Conservation (phyloP, 2,888 invertebrate species). For the Onchidella celtica region DNA sequence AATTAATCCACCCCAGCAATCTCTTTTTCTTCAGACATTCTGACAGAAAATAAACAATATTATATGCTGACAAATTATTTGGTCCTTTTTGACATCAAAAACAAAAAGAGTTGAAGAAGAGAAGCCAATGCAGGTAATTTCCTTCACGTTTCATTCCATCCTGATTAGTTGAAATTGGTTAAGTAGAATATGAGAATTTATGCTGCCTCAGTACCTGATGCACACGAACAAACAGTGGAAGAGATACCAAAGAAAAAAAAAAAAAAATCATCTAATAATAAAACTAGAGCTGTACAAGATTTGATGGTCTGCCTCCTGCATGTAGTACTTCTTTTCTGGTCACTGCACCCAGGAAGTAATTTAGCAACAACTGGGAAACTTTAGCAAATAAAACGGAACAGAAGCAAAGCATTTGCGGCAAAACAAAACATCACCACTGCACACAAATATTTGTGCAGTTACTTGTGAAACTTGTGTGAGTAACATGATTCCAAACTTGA, state of each 20-base stretch:
- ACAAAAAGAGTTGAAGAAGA: neutral
- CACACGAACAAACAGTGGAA: neutral
- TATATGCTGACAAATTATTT: neutral
- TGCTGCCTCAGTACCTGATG: constrained; percentile 46
- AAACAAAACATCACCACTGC: neutral
- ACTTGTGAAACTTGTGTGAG: too few relatives aligned
- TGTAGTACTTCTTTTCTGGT: constrained; percentile 28
- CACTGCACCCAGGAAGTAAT: constrained; percentile 24
- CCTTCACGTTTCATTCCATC: constrained; percentile 9
- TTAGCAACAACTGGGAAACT: constrained; percentile 18
- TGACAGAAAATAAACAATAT: neutral
- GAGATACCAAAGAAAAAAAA: neutral
- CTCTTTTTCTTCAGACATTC: neutral
- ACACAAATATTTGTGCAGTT: neutral
- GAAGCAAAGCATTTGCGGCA: neutral
- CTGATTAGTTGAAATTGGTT: constrained; percentile 1
- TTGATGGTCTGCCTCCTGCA: constrained; percentile 12
- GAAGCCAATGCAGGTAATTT: neutral
- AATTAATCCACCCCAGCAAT: neutral
- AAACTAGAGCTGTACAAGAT: neutral
- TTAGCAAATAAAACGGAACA: neutral
- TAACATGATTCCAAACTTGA: neutral
- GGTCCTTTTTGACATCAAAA: neutral
- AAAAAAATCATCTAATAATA: neutral
- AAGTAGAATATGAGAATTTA: constrained; percentile 9